Conservation (phyloP, 2,113 vertebrate genomes). For the Apeltes quadracus region DNA sequence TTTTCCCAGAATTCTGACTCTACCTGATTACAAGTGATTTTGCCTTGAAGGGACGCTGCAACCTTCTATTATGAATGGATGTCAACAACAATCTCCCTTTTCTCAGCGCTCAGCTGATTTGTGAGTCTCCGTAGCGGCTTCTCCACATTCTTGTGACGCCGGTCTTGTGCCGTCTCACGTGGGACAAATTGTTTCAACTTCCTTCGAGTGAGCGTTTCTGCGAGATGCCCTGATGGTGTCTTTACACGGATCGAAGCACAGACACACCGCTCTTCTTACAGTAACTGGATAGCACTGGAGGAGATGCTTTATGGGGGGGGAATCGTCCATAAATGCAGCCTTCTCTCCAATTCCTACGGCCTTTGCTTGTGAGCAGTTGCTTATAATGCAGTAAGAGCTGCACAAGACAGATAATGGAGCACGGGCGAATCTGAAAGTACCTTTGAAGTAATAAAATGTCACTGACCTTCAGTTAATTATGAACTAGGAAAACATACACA, state of each 20-base stretch:
- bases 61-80: background rate
- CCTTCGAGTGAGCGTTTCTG: background rate
- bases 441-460: slow-evolving; percentile 12
- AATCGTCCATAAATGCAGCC: slow-evolving; percentile 1
- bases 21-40: background rate
- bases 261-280: background rate
- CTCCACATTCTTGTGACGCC: slow-evolving; percentile 8
- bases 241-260: background rate
- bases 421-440: background rate
- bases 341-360: background rate
- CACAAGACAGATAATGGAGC: slow-evolving; percentile 12
- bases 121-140: background rate
- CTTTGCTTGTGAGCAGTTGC: slow-evolving; percentile 1
- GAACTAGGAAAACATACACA: background rate
- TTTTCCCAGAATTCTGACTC: background rate
- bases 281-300: background rate
- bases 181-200: slow-evolving; percentile 25
- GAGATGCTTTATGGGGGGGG: background rate
- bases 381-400: background rate
- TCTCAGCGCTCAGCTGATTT: slow-evolving; percentile 8
- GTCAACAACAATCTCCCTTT: slow-evolving; percentile 11
- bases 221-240: slow-evolving; percentile 10
- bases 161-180: slow-evolving; percentile 3
- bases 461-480: slow-evolving; percentile 7
- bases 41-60: background rate